Percentiles rank a stretch among this genome's conserved stretches.
These are phyloP conservation scores for Graphium colonna DNA, from an alignment of 2,888 invertebrate genomes.

Conservation along the genomic window DNA sequence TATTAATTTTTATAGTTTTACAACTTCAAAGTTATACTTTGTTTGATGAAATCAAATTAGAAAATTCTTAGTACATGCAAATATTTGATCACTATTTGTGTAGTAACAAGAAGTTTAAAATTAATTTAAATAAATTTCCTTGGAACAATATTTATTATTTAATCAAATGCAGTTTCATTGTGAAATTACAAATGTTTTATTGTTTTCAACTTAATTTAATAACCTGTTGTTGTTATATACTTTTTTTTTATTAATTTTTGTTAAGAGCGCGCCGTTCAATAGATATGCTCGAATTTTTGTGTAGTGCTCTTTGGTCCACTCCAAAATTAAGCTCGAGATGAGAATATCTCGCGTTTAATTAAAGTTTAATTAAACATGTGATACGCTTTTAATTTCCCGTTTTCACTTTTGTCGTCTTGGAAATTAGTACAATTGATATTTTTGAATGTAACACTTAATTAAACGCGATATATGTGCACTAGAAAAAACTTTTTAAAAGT, in stretches of 20 bases:
- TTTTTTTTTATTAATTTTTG: constrained; percentile 7
- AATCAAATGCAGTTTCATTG: constrained; percentile 1
- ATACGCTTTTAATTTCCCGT: not conserved
- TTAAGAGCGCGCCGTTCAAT: constrained; percentile 33
- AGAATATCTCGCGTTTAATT: constrained; percentile 2
- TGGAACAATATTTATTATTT: not conserved
- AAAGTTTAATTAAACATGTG: constrained; percentile 1
- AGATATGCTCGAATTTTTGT: constrained; percentile 43
- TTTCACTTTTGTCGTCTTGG: no score
- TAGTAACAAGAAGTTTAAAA: not conserved
- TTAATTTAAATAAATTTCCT: no score
- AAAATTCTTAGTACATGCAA: no score
- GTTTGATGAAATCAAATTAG: no score
- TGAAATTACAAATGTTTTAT: not conserved
- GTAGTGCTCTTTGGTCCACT: not conserved
- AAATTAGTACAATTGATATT: not conserved
- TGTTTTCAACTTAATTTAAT: constrained; percentile 34
- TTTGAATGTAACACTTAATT: constrained; percentile 2
- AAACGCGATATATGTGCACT: not conserved
- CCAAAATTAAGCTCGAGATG: not conserved
- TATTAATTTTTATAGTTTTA: not conserved
- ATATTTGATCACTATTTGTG: no score
- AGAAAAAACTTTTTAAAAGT: not conserved
- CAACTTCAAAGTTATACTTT: no score
- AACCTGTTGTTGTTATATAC: constrained; percentile 42